These are phyloP conservation scores for Patella ulyssiponensis DNA, from an alignment of 2,888 invertebrate genomes.

Conservation along the genomic window DNA sequence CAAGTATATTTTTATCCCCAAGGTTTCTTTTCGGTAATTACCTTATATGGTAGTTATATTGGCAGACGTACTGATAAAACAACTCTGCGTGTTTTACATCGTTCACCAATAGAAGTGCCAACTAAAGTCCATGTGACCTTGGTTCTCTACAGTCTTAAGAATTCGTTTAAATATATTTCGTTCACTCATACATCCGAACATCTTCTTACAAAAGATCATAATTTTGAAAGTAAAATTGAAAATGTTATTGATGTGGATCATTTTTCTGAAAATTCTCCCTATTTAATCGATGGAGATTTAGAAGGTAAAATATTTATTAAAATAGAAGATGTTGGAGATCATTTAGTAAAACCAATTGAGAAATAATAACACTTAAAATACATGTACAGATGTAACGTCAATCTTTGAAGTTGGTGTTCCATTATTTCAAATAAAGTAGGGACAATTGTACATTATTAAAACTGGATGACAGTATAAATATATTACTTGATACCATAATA, in stretches of 20 bases:
- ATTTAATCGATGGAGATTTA: conserved; percentile 57
- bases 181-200: conserved; percentile 47
- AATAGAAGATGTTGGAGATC: conserved; percentile 48
- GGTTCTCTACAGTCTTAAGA: conserved; percentile 58
- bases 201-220: conserved; percentile 42
- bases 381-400: too few species aligned
- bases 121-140: conserved; percentile 50
- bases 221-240: conserved; percentile 43
- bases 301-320: conserved; percentile 60
- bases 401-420: too few species aligned
- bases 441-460: too few species aligned
- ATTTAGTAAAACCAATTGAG: conserved; percentile 17
- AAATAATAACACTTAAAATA: too few species aligned
- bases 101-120: conserved; percentile 28
- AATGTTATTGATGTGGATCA: conserved; percentile 52
- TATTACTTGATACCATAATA: too few species aligned
- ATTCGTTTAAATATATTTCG: conserved; percentile 57
- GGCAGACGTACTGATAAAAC: conserved; percentile 55
- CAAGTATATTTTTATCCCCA: conserved; percentile 56
- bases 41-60: conserved; percentile 60
- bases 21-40: conserved; percentile 57
- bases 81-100: conserved; percentile 49
- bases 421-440: too few species aligned
- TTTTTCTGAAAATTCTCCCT: conserved; percentile 54
- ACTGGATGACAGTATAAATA: too few species aligned